These are phyloP conservation scores for Diceros bicornis DNA, from an alignment of 2,797 vertebrate genomes.

Conservation along the genomic window DNA sequence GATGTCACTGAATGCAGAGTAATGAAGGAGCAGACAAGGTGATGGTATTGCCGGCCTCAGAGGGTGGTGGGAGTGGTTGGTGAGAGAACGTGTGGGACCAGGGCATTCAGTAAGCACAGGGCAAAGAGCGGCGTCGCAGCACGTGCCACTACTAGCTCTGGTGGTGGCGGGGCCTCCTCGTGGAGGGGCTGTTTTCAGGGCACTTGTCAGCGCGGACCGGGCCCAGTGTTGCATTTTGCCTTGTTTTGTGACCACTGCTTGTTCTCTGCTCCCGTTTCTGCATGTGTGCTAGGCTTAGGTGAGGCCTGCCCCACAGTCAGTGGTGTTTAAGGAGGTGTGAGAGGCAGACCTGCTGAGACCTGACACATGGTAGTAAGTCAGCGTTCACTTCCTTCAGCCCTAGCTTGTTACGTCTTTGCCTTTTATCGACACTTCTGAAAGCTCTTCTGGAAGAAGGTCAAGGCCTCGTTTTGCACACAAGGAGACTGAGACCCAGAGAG, in stretches of 20 bases:
- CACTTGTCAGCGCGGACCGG: background rate
- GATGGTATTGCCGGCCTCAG: background rate
- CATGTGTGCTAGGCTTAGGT: background rate
- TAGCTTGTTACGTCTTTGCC: background rate
- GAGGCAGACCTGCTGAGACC: background rate
- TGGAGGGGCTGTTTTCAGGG: background rate
- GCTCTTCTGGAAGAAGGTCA: conserved; percentile 6
- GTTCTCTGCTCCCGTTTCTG: background rate
- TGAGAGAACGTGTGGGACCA: rapidly evolving
- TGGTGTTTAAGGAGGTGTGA: background rate
- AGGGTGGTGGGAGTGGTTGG: too few species aligned
- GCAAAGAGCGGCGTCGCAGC: background rate
- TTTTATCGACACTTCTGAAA: conserved; percentile 23
- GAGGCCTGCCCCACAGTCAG: background rate
- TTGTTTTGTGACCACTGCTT: background rate
- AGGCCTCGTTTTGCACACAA: background rate
- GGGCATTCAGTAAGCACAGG: too few species aligned
- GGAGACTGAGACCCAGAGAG: background rate
- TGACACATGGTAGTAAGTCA: background rate
- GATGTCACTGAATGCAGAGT: too few species aligned
- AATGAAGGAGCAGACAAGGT: background rate
- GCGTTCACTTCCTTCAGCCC: background rate
- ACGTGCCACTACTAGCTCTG: background rate
- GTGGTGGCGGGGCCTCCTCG: background rate
- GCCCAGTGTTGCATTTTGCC: background rate